Base-by-base conservation (phyloP, 1,140 invertebrate species). In the Nixonia krombeini region DNA sequence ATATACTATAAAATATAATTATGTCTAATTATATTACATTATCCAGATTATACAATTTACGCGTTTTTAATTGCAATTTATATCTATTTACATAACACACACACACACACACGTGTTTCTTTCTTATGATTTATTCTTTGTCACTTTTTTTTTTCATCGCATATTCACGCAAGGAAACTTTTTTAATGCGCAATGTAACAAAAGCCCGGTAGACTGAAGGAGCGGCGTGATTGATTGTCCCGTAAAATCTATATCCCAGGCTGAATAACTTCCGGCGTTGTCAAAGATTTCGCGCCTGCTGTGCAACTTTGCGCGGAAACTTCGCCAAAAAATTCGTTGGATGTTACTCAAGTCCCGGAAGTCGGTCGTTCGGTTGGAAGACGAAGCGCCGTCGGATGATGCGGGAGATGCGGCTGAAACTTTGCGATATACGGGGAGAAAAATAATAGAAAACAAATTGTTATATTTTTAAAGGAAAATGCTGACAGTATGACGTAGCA, bases 211-310 rank as follows among this genome's bases (percentile, higher is more conserved):
- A 29, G 16, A 26, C 8, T 45, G 25, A 6, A 42, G 10, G 10
- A 13, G 17, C 15, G 29, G 17, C 13, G n/a, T 17, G 12, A 28
- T 45, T 29, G 25, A 45, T 45, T 29, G 25, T 13, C 6, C 17
- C 23, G 25, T 28, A 16, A 45, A 45, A 45, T 29, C 42, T 29
- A 28, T 13, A 45, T 28, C 17, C 13, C 23, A 45, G 15, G 12
- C 10, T 45, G 15, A 45, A 45, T 45, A 45, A 45, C 42, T 45
- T 45, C 26, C 42, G 26, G 23, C 16, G 26, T 45, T 45, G 25
- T 45, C 42, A 29, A 45, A 45, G 42, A 26, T 45, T 25, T 26
- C 13, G 12, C 23, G 25, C 23, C 42, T 28, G 42, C 42, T 45
- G 42, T 29, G 40, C 16, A 8, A 16, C 13, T 45, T 45, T 28